phyloP scores from a whole-genome alignment of 2,113 vertebrate species.

The Phyllostomus discolor region DNA sequence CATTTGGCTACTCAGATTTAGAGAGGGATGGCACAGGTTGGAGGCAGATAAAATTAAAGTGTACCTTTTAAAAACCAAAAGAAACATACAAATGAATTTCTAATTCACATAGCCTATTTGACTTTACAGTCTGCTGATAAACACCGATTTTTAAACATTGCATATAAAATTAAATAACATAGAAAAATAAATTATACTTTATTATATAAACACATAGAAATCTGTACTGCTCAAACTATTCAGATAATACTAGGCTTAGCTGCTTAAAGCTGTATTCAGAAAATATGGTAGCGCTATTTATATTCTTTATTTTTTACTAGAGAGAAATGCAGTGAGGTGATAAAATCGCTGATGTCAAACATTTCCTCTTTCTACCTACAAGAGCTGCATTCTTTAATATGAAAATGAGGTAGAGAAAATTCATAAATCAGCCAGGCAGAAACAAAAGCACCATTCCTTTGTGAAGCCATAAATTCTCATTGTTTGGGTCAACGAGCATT shows the following conservation, averaged over 20 bases:
- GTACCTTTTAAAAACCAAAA: slow-evolving; percentile 66
- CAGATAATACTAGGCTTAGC: slow-evolving; percentile 88
- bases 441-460: slow-evolving; percentile 65
- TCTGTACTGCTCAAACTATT: slow-evolving; percentile 85
- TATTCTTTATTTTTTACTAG: slow-evolving; percentile 70
- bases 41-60: slow-evolving; percentile 59
- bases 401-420: slow-evolving; percentile 92
- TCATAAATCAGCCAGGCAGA: slow-evolving; percentile 79
- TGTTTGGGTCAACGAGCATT: slow-evolving; percentile 27
- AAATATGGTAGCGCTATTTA: slow-evolving; percentile 71
- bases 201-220: slow-evolving; percentile 94
- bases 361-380: slow-evolving; percentile 77
- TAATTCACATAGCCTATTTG: slow-evolving; percentile 84
- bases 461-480: slow-evolving; percentile 49
- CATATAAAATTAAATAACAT: slow-evolving; percentile 94
- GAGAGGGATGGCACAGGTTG: background rate
- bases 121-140: slow-evolving; percentile 88
- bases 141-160: slow-evolving; percentile 83
- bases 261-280: slow-evolving; percentile 80
- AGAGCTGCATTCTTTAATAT: slow-evolving; percentile 77
- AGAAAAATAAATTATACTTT: slow-evolving; percentile 98
- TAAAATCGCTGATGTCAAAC: slow-evolving; percentile 65
- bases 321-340: slow-evolving; percentile 69
- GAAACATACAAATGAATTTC: slow-evolving; percentile 78
- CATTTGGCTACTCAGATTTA: background rate